Base-by-base conservation (phyloP, 37 sponge, comb jelly and placozoan genomes). In the Halisarca cf. caerulea region DNA sequence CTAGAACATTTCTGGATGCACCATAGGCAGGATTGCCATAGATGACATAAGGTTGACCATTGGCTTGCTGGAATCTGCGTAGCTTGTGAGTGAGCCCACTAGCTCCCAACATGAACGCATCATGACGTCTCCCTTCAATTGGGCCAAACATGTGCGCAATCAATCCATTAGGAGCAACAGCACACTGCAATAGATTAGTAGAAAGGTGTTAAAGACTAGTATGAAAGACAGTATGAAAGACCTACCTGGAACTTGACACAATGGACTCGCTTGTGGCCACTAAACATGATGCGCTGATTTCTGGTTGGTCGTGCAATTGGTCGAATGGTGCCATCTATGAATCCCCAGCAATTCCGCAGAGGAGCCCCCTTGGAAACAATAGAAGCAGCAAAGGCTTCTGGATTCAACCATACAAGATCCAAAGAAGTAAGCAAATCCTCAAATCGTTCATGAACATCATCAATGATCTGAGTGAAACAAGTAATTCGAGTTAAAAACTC, bases 231-330 rank as follows among this genome's bases (percentile, higher is more conserved):
- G 2, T 2, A 2, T 27, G 3, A 59, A 59, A 2, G 25, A 27
- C 57, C 9, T n/a, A 70, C 34, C 72, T 70, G 72, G 34, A 70
- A 70, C 72, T 70, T 70, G 2, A 70, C 34, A 27, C 72, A 70
- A 8, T 70, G 68, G 68, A 54, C 57, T 54, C 57, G 57, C 57
- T 54, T 54, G 17, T 54, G 57, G 11, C 57, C 57, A 54, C 57
- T 66, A 21, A 66, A 66, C 68, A 66, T 66, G 9, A 66, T 66
- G 23, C 25, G 68, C 68, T 66, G 68, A 24, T 66, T 66, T 27
- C 23, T n/a, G 17, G 68, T 66, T 66, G 68, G 68, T 24, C 68
- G 68, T 27, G 28, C 14, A 24, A 66, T 66, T 9, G 24, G 17
- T 27, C 25, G 68, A 66, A 21, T 27, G 23, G 68, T 66, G 24